phyloP scores from a whole-genome alignment of 2,113 vertebrate genomes.

The Pelobates fuscus region DNA sequence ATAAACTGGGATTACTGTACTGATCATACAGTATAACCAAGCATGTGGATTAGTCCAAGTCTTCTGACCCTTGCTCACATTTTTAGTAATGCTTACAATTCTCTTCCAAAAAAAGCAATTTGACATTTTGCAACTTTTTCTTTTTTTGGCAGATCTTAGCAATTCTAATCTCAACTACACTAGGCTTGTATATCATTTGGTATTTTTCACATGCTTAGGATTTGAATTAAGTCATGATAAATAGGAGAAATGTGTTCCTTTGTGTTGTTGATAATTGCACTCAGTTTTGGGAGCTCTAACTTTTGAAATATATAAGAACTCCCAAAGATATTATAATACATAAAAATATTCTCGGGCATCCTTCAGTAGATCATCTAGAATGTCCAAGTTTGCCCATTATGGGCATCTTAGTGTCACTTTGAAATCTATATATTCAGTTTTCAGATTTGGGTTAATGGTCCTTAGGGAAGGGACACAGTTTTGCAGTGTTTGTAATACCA shows the following conservation, averaged over 20 bases:
- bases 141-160: constrained; percentile 41
- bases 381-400: too few relatives aligned
- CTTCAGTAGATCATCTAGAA: too few relatives aligned
- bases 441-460: too few relatives aligned
- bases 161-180: constrained; percentile 33
- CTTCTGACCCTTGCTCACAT: constrained; percentile 47
- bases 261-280: too few relatives aligned
- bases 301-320: too few relatives aligned
- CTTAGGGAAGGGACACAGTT: too few relatives aligned
- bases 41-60: constrained; percentile 39
- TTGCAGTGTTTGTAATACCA: too few relatives aligned
- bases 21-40: constrained; percentile 36
- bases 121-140: constrained; percentile 44
- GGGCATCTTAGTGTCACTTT: too few relatives aligned
- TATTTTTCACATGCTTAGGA: constrained; percentile 23
- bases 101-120: constrained; percentile 47
- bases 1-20: constrained; percentile 36
- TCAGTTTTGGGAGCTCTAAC: too few relatives aligned
- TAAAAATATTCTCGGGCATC: too few relatives aligned
- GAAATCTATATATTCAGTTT: too few relatives aligned
- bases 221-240: constrained; percentile 12
- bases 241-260: not conserved
- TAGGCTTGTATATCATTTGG: constrained; percentile 35
- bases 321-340: too few relatives aligned
- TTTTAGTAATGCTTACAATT: constrained; percentile 42